These are phyloP conservation scores for Probosciger aterrimus DNA, from an alignment of 2,113 vertebrate genomes.

Conservation along the genomic window DNA sequence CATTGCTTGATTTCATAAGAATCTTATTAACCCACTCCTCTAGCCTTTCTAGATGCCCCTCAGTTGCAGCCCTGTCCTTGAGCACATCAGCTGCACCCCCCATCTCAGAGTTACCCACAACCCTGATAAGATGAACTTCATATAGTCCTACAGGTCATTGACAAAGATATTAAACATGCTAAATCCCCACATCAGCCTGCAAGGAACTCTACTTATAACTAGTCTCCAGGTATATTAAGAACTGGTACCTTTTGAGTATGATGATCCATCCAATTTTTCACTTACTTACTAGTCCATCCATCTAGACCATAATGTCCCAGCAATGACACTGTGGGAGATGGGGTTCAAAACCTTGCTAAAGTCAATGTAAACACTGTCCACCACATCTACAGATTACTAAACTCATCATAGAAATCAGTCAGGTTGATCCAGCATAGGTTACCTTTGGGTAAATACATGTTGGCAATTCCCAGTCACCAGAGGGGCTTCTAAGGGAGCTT, in stretches of 20 bases:
- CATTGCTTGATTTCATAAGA: not conserved
- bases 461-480: not conserved
- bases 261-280: not conserved
- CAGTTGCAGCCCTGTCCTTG: fast-evolving
- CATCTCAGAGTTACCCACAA: not conserved
- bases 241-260: not conserved
- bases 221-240: not conserved
- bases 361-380: not conserved
- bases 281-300: not conserved
- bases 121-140: not conserved
- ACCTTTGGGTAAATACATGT: not conserved
- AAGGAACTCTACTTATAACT: not conserved
- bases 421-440: not conserved
- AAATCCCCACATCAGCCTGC: not conserved
- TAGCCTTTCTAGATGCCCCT: not conserved
- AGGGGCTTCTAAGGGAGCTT: not conserved
- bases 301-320: not conserved
- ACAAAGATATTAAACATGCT: not conserved
- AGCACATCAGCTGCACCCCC: fast-evolving
- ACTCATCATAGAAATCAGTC: not conserved
- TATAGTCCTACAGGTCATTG: not conserved
- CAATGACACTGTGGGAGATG: not conserved
- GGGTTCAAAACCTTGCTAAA: not conserved
- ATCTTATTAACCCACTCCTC: not conserved
- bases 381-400: not conserved